Base-by-base conservation (phyloP, 1,140 invertebrate genomes). In the Drosophila murphyi region DNA sequence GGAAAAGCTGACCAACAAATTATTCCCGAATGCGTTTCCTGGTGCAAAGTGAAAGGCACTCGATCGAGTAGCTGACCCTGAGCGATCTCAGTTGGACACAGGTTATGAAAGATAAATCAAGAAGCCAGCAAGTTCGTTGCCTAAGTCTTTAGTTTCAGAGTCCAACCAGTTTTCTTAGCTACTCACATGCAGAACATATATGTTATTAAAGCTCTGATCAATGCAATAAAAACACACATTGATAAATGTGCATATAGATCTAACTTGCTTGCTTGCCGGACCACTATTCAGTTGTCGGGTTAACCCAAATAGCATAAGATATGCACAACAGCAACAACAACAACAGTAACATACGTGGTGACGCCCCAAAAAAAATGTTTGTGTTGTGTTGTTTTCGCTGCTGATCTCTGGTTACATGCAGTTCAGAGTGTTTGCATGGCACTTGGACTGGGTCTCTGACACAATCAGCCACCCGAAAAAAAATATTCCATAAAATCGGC, bases 261-360 rank as follows among this genome's bases (percentile, higher is more conserved):
- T 54, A 48, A 20, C 71, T 61, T 43, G 47, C 32, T 43, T 43
- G 75, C 69, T 72, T 72, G 80, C 61, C 73, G 68, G 73, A 82
- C 83, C 76, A 87, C 52, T 59, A 71, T 69, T 54, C 71, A 73
- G 77, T 86, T 80, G 88, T 82, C 85, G 73, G 77, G 69, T 83
- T 89, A 89, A 74, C 83, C 73, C 83, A 61, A 88, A 83, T 80
- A 76, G 61, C 76, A 56, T 39, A 64, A 76, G 45, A 78, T 69
- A 81, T 64, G 62, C 73, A 76, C 59, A 59, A 57, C 60, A 50
- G 34, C 60, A 34, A 56, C 67, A 72, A 56, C 67, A 72, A 43
- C 41, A 55, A 64, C 50, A 65, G 28, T 35, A 34, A 43, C 45
- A 82, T 64, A 60, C 61, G 34, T 20, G 69, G 34, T 51, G 45